Evolutionary conservation across 2,797 vertebrate species (phyloP), one percentile per base, ranked within the genome.

Genomic region (Parauchenoglanis punctatus): DNA sequence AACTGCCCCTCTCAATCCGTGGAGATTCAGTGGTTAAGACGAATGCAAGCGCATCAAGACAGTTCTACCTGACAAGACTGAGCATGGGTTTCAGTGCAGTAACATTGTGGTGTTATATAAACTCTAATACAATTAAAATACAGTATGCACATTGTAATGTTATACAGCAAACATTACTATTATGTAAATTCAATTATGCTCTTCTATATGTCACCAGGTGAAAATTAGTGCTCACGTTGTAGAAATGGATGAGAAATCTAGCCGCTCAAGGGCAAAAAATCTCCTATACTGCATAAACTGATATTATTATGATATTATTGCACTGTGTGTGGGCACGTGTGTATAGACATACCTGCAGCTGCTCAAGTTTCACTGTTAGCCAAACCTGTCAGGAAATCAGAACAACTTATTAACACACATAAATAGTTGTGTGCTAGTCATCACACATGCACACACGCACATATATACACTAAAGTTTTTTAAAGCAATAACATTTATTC

Each of bases 321-420:
- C 31, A 11, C 56, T 52, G 40, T 40, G 87, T 85, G 87, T 81
- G 77, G 73, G 75, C 83, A 85, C 82, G 84, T 88, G 83, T 76
- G 78, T 61, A 81, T 54, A 85, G 83, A 85, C 83, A 67, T 85
- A 88, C 87, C 87, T 88, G 84, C 87, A 88, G 87, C 84, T 88
- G 87, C 78, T 85, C 84, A 75, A 44, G 56, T 88, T 82, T 85
- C 77, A 49, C 67, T 65, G 68, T 76, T 75, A 85, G 83, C 83
- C 87, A 88, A 85, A 63, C 84, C 87, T 88, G 87, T 88, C 87
- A 85, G 87, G 70, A 86, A 88, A 86, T 75, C 68, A 86, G 84
- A 83, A 82, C 58, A 88, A 59, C 78, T 88, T 85, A 77, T 85
- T 88, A 88, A 83, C 40, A 73, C 44, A 73, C 8, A 58, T 13